Conservation (phyloP, 2,888 invertebrate species). For the Malthinus flaveolus region DNA sequence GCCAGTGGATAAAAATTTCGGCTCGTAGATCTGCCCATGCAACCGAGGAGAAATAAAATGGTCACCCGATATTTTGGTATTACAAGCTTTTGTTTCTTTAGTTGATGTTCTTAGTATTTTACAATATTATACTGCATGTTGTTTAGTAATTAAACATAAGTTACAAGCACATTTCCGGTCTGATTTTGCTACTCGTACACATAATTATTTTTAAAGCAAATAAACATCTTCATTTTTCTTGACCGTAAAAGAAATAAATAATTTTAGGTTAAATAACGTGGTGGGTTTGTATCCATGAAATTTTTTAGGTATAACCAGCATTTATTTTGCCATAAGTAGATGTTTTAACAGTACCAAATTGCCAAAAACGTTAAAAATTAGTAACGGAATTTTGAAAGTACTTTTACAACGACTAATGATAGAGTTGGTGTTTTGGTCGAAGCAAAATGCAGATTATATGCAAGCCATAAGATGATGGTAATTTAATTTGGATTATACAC, state of each 20-base stretch:
- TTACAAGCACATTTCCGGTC: conserved; percentile 10
- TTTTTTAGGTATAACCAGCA: not conserved
- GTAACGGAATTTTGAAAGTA: conserved; percentile 2
- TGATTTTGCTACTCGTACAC: conserved; percentile 1
- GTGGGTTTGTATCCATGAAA: not conserved
- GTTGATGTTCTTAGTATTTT: too few species aligned
- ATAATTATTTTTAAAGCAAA: not conserved
- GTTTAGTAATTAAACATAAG: conserved; percentile 10
- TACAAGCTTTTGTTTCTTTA: too few species aligned
- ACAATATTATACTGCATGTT: not conserved
- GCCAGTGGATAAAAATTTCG: too few species aligned
- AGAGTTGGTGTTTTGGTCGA: not conserved
- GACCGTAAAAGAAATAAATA: not conserved
- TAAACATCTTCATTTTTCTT: too few species aligned
- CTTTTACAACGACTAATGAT: too few species aligned
- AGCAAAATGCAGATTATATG: not conserved
- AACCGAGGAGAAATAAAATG: too few species aligned
- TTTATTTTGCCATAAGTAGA: not conserved
- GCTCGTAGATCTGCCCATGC: too few species aligned
- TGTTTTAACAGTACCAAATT: conserved; percentile 4
- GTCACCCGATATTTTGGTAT: too few species aligned
- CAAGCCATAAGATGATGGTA: not conserved
- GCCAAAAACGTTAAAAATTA: not conserved
- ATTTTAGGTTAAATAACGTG: not conserved
- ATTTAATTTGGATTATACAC: too few species aligned